Evolutionary conservation across 1,140 invertebrate genomes (phyloP), one percentile per base, ranked within the genome.

Genomic region (Pseudobourletiella spinata): DNA sequence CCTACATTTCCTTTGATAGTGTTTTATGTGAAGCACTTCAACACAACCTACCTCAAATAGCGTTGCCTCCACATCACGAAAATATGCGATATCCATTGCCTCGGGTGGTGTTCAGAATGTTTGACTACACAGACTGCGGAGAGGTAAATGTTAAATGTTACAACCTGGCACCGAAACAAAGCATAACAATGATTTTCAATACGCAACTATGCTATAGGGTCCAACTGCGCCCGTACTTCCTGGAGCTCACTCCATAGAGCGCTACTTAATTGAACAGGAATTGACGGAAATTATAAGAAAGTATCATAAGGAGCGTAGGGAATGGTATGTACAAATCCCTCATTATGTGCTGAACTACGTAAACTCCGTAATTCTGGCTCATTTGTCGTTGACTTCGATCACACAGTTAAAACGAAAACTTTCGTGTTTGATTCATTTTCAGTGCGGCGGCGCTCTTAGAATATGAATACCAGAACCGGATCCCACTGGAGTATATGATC

Each of bases 121-220:
- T 99, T 79, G 95, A 98, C 77, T 97, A 98, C 73, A 97, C 95
- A 3, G 95, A 99, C 77, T 97, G 95, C 73, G 93, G 95, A 11
- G 94, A 96, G 77, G 90, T 75, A 62, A 69, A 61, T 14, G n/a
- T 46, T 66, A 20, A 59, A 24, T 20, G 1, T 64, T n/a, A n/a
- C n/a, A n/a, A n/a, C n/a, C n/a, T n/a, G n/a, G n/a, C n/a, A n/a
- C n/a, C n/a, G n/a, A n/a, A n/a, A n/a, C n/a, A n/a, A n/a, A n/a
- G n/a, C n/a, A n/a, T n/a, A n/a, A n/a, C n/a, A n/a, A n/a, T n/a
- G n/a, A n/a, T n/a, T n/a, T n/a, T n/a, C n/a, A n/a, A n/a, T n/a
- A n/a, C n/a, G n/a, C n/a, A n/a, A n/a, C n/a, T n/a, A n/a, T n/a
- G n/a, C n/a, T n/a, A n/a, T 20, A 64, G 62, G 62, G 57, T 2